A percentile compares a stretch with the other conserved stretches of the same genome.
These are phyloP conservation scores for Catalaphyllia jardinei DNA, from an alignment of 64 coral and sea anemone genomes.

Conservation along the genomic window DNA sequence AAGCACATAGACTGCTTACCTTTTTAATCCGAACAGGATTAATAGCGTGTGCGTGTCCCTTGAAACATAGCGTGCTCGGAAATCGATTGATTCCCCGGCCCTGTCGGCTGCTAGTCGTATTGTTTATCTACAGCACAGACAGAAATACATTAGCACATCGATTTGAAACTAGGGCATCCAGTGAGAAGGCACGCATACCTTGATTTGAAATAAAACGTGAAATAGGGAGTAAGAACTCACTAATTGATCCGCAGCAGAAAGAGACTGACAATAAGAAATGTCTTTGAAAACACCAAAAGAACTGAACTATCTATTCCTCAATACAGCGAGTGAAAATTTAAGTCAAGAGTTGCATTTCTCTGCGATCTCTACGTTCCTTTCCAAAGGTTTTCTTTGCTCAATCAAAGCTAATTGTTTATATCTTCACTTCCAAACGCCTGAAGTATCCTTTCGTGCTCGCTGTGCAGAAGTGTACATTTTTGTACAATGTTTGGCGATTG, in stretches of 20 bases:
- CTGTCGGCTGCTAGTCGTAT: neutral
- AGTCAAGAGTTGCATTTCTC: neutral
- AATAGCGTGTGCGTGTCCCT: neutral
- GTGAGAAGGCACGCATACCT: constrained; percentile 5
- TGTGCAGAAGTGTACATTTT: neutral
- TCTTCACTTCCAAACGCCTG: neutral
- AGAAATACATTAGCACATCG: constrained; percentile 27
- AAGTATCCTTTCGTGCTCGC: neutral
- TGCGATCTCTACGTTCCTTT: neutral
- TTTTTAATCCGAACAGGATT: neutral
- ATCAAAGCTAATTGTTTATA: neutral
- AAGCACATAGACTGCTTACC: neutral
- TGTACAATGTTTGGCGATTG: neutral
- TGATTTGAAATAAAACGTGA: neutral
- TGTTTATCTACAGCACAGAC: constrained; percentile 38
- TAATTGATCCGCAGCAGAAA: neutral
- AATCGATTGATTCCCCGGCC: neutral
- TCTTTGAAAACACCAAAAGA: neutral
- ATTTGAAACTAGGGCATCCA: neutral
- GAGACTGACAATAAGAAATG: neutral
- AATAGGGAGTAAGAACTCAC: neutral
- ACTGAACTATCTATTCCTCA: neutral
- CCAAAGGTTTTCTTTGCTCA: neutral
- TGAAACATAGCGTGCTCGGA: neutral
- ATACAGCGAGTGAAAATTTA: neutral